phyloP scores from a whole-genome alignment of 1,140 invertebrate species.

The Drosophila pruinosa region DNA sequence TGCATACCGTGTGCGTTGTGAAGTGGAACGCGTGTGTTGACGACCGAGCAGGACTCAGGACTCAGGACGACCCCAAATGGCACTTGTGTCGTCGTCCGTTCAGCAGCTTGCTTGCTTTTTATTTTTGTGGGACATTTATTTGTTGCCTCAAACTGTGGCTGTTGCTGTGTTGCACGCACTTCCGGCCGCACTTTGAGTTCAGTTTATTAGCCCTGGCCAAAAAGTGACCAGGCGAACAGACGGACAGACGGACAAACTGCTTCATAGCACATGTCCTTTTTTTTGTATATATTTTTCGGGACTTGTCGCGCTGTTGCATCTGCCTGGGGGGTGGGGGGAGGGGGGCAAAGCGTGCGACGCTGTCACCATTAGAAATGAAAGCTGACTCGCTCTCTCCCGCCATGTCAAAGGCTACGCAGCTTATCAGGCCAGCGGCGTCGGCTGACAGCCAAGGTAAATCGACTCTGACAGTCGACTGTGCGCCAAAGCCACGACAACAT shows the following conservation, averaged over 20 bases:
- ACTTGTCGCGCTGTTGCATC: slow-evolving; percentile 45
- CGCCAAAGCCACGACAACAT: slow-evolving; percentile 32
- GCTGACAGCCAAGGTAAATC: slow-evolving; percentile 60
- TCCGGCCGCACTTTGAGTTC: slow-evolving; percentile 58
- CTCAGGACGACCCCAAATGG: slow-evolving; percentile 42
- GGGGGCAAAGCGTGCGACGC: not conserved
- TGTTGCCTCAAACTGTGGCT: slow-evolving; percentile 34
- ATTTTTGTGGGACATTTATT: slow-evolving; percentile 19
- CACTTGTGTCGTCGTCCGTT: slow-evolving; percentile 38
- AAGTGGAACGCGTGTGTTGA: slow-evolving; percentile 69
- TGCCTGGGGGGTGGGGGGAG: no score
- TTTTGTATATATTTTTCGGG: slow-evolving; percentile 51
- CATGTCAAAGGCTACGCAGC: slow-evolving; percentile 44
- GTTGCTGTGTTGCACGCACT: slow-evolving; percentile 65
- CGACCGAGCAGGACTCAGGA: slow-evolving; percentile 18
- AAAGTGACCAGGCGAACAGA: slow-evolving; percentile 22
- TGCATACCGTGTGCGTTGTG: slow-evolving; percentile 71
- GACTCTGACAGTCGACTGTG: slow-evolving; percentile 62
- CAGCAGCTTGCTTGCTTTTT: slow-evolving; percentile 2
- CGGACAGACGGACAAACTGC: no score
- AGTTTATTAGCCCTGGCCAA: slow-evolving; percentile 71
- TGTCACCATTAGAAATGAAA: slow-evolving; percentile 43
- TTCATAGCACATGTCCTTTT: slow-evolving; percentile 53
- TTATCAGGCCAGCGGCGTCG: slow-evolving; percentile 38
- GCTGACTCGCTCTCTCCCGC: slow-evolving; percentile 2